These are phyloP conservation scores for Tuta absoluta DNA, from an alignment of 2,888 invertebrate genomes.

Conservation along the genomic window DNA sequence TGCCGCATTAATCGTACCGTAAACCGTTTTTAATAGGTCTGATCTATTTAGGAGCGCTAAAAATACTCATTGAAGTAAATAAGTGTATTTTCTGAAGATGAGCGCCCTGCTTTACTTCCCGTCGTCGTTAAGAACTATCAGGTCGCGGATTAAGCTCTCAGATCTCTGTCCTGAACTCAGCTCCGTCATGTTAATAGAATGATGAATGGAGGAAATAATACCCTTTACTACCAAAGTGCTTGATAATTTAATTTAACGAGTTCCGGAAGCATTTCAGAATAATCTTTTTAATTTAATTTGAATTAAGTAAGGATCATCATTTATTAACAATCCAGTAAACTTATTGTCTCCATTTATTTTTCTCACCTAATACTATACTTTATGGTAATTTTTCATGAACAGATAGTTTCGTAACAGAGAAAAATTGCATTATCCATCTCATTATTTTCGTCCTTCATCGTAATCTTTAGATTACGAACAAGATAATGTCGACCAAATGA, in stretches of 20 bases:
- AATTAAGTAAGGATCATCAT: too few species aligned
- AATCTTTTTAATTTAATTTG: neutral
- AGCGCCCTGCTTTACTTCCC: slow-evolving; percentile 38
- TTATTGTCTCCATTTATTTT: too few species aligned
- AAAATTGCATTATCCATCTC: too few species aligned
- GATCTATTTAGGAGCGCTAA: too few species aligned
- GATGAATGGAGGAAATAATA: slow-evolving; percentile 39
- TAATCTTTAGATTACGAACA: neutral
- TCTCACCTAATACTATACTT: too few species aligned
- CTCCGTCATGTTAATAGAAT: slow-evolving; percentile 52
- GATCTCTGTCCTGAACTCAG: slow-evolving; percentile 13
- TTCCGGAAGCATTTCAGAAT: neutral
- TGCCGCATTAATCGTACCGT: too few species aligned
- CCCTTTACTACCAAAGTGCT: neutral
- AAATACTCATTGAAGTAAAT: too few species aligned
- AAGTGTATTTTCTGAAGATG: slow-evolving; percentile 16
- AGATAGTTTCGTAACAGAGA: too few species aligned
- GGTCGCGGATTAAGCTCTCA: slow-evolving; percentile 47
- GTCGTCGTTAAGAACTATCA: slow-evolving; percentile 56
- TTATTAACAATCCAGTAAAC: too few species aligned
- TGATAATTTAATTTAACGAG: slow-evolving; percentile 1
- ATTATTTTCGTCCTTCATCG: too few species aligned
- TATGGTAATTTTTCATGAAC: too few species aligned
- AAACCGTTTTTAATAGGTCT: too few species aligned
- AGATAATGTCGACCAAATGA: slow-evolving; percentile 5